Conservation (phyloP, 2,113 vertebrate species). For the Aegotheles bennettii region DNA sequence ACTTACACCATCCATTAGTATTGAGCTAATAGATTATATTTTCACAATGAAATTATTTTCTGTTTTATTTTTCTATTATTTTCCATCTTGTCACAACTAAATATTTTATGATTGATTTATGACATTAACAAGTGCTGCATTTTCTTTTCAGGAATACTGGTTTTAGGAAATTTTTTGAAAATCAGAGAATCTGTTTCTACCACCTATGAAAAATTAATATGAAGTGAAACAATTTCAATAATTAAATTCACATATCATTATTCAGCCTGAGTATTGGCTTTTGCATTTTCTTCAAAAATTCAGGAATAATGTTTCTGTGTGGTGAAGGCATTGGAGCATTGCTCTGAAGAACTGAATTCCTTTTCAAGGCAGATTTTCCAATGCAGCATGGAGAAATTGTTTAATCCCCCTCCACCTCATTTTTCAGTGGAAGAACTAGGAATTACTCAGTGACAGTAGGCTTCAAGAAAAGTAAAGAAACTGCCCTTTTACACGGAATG, state of each 20-base stretch:
- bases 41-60: not conserved
- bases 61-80: not conserved
- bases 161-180: not conserved
- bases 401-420: not conserved
- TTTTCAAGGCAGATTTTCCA: not conserved
- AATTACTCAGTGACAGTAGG: not conserved
- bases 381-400: rapidly evolving
- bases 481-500: not conserved
- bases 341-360: not conserved
- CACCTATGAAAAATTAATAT: not conserved
- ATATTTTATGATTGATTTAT: not conserved
- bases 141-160: not conserved
- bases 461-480: not conserved
- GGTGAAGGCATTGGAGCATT: not conserved
- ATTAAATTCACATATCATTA: not conserved
- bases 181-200: not conserved
- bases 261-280: not conserved
- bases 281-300: not conserved
- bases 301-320: not conserved
- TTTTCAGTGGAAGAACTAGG: not conserved
- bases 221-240: not conserved
- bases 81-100: not conserved
- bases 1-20: not conserved
- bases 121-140: not conserved
- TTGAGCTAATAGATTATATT: not conserved